phyloP scores from a whole-genome alignment of 2,797 vertebrate genomes.

The Lutjanus argentimaculatus region DNA sequence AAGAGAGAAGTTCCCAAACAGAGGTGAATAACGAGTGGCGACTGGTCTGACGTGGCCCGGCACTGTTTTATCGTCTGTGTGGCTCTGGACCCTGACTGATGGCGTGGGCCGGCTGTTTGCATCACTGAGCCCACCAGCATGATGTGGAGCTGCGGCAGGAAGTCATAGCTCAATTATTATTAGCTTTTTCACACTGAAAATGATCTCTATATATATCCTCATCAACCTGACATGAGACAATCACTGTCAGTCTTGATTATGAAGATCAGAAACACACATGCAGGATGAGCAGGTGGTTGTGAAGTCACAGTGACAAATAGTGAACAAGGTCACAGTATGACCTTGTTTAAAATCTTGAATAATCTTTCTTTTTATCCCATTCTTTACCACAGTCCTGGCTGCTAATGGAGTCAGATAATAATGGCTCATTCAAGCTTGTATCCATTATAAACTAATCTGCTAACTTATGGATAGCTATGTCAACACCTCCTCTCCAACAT shows the following conservation, averaged over 20 bases:
- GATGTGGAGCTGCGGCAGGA: background rate
- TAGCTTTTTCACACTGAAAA: too few species aligned
- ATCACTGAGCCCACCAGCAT: slow-evolving; percentile 20
- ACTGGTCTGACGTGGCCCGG: slow-evolving; percentile 38
- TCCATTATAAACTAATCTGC: background rate
- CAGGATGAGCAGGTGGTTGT: background rate
- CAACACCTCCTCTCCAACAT: background rate
- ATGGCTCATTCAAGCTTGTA: background rate
- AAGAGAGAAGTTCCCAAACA: slow-evolving; percentile 43
- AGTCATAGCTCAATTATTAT: background rate
- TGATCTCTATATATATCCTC: too few species aligned
- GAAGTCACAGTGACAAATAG: too few species aligned
- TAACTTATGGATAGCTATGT: background rate
- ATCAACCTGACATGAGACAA: background rate
- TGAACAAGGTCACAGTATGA: background rate
- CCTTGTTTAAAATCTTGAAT: background rate
- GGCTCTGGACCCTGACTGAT: slow-evolving; percentile 57
- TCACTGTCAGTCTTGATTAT: background rate
- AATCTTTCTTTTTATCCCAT: too few species aligned
- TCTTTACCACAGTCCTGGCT: background rate
- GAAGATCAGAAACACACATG: background rate
- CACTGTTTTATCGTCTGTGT: slow-evolving; percentile 45
- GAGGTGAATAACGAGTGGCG: slow-evolving; percentile 43
- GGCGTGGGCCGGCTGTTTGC: slow-evolving; percentile 28
- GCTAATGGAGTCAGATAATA: background rate